Base-by-base conservation (phyloP, 1,140 invertebrate genomes). In the Drosophila seguyi region DNA sequence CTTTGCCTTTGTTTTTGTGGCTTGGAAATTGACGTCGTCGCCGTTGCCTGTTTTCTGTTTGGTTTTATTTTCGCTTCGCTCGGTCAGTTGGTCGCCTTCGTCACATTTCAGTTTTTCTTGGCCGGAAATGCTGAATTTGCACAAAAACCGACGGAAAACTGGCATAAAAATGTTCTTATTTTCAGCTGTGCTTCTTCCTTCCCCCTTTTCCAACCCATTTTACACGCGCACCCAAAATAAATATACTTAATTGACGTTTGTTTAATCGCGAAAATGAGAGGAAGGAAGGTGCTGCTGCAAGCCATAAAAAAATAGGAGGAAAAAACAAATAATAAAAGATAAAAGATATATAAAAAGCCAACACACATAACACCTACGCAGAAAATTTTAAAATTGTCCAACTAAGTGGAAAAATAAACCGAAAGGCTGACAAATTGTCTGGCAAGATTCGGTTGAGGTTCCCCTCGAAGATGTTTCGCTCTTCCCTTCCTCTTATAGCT, bases 201-300 rank as follows among this genome's bases (percentile, higher is more conserved):
- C 14, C 6, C 38, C 45, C 2, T 20, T 57, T 68, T 65, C 20
- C 45, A 22, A 20, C 25, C 61, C 18, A 63, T 75, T 75, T 69
- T 79, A 87, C 83, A 87, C 83, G 84, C 83, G 84, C 84, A 76
- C 66, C 84, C 59, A 76, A 87, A 87, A 87, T 88, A 87, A 88
- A 87, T 87, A 83, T 69, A 87, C 84, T 88, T 87, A 87, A 87
- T 87, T 87, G 84, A 87, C 84, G 83, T 88, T 88, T 88, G 80
- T 87, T 78, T 84, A 86, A 79, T 75, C 74, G 82, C 63, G n/a
- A 25, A 53, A 75, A 42, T 38, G 25, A 25, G 25, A n/a, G 25
- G 50, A 36, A 53, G 18, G 20, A 53, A 53, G 50, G 50, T 38
- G 39, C 7, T 50, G 48, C 27, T 63, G 58, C 68, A 48, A 27